A percentile compares a stretch with the other conserved stretches of the same genome.
These are phyloP conservation scores for Herpailurus yagouaroundi DNA, from an alignment of 2,113 vertebrate species.

Conservation along the genomic window DNA sequence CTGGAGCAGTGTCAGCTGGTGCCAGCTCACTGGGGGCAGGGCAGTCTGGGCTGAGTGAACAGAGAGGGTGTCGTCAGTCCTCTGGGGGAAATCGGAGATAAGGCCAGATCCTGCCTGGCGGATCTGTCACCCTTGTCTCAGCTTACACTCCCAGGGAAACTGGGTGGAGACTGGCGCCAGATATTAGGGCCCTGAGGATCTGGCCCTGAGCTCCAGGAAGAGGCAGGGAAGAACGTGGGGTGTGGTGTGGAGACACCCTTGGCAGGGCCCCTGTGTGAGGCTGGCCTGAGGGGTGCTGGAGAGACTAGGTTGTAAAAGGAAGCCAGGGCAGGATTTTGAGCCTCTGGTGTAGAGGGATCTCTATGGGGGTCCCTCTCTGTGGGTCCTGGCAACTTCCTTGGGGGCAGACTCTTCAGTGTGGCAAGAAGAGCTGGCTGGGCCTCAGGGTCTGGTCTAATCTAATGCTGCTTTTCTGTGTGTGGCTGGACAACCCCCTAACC, in stretches of 20 bases:
- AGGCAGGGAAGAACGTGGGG: not conserved
- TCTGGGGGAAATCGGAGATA: constrained; percentile 24
- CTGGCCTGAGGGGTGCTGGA: not conserved
- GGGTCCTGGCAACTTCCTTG: not conserved
- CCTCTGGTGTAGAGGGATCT: not conserved
- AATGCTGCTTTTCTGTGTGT: not conserved
- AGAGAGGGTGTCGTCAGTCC: constrained; percentile 15
- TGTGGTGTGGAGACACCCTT: not conserved
- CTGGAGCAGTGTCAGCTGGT: not conserved
- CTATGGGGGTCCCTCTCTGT: not conserved
- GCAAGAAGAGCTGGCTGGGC: not conserved
- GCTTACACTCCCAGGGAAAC: constrained; percentile 63
- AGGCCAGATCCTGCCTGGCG: constrained; percentile 52
- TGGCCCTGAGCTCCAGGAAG: not conserved
- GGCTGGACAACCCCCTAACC: not conserved
- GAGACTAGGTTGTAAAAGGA: not conserved
- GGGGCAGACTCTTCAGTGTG: not conserved
- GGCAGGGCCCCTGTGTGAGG: not conserved
- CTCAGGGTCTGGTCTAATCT: not conserved
- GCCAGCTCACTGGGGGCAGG: constrained; percentile 28
- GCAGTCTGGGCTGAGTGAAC: not conserved
- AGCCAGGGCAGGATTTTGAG: not conserved
- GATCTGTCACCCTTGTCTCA: not conserved
- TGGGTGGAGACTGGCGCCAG: constrained; percentile 42
- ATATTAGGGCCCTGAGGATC: constrained; percentile 29